These are phyloP conservation scores for Dendronephthya gigantea DNA, from an alignment of 64 coral and sea anemone species.

Conservation along the genomic window DNA sequence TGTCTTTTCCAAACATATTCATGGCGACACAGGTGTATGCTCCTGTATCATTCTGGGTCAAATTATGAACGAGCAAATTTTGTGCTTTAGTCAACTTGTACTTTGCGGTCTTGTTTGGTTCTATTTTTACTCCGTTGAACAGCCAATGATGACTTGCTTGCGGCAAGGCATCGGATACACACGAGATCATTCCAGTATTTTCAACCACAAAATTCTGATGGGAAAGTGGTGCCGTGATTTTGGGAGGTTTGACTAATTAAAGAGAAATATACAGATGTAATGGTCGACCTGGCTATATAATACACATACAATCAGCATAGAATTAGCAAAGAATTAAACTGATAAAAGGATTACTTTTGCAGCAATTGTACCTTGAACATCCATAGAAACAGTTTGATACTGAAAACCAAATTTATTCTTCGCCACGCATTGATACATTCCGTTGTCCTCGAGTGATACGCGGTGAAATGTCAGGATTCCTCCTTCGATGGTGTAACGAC, in stretches of 20 bases:
- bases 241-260: background rate
- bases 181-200: background rate
- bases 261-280: too few relatives aligned
- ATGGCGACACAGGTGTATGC: background rate
- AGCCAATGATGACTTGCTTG: background rate
- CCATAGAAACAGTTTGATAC: background rate
- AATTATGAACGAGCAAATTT: background rate
- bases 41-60: background rate
- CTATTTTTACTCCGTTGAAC: background rate
- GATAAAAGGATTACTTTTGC: too few relatives aligned
- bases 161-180: background rate
- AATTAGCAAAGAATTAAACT: too few relatives aligned
- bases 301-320: too few relatives aligned
- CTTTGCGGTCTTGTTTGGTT: background rate
- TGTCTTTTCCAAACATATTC: background rate
- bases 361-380: background rate
- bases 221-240: background rate
- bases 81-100: background rate
- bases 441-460: background rate
- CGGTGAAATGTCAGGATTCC: background rate
- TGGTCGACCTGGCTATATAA: too few relatives aligned
- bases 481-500: background rate
- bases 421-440: slow-evolving; percentile 13
- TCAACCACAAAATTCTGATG: background rate
- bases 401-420: background rate